Evolutionary conservation across 2,888 invertebrate genomes (phyloP), one percentile per base, ranked within the genome.

Genomic region (Idaea dimidiata): DNA sequence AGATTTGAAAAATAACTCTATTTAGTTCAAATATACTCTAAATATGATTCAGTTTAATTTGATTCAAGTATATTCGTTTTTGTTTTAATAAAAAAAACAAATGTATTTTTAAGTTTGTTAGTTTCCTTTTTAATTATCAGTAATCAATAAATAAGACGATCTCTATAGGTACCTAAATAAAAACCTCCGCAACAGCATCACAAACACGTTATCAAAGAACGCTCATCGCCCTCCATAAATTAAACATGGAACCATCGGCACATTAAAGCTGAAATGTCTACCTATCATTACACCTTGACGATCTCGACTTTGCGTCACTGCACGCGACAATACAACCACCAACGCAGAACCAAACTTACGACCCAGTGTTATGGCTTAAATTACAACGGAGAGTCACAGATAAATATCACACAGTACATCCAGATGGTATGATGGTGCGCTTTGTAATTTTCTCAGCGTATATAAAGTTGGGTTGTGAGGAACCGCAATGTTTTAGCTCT

Each of bases 261-360:
- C 43, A 43, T 43, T 43, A 43, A 43, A 43, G 43, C 43, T 43
- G 43, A 43, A 43, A 43, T 43, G 10, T 43, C 10, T 14, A 43
- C 43, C 6, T 43, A 43, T 43, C 43, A 43, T 43, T 10, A 43
- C 43, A 43, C 43, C 43, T 43, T 43, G 43, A 10, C 43, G 43
- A 43, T 43, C 8, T 75, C 69, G 68, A 75, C 70, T 75, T 83
- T 83, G 83, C 84, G 81, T 84, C 84, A 83, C 73, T 78, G 79
- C 81, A 79, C 78, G 78, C 80, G 76, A 80, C 43, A 43, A 43
- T 10, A 43, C 43, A 3, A 43, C 43, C 7, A 8, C 8, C 43
- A 43, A 43, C 7, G 14, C 2, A 43, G 10, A 43, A 1, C 14
- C 43, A 43, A 43, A 7, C 10, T 43, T 43, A 43, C 43, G 1